phyloP scores from a whole-genome alignment of 2,113 vertebrate genomes.

The Origma solitaria region DNA sequence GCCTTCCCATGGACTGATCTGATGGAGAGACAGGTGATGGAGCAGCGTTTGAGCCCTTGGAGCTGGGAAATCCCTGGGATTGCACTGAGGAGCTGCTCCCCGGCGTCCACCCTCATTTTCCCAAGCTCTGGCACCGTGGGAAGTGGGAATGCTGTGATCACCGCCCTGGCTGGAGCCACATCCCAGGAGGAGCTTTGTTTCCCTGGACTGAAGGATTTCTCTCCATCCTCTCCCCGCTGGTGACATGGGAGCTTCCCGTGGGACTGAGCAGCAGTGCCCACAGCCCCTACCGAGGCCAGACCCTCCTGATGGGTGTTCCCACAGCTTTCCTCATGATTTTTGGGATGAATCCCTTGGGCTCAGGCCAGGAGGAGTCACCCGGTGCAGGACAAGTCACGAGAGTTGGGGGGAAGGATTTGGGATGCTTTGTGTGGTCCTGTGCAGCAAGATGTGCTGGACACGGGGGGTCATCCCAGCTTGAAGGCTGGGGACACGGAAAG shows the following conservation, averaged over 20 bases:
- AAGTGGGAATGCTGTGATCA: background rate
- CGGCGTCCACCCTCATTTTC: background rate
- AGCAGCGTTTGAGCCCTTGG: accelerated
- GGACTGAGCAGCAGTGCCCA: accelerated
- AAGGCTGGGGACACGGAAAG: background rate
- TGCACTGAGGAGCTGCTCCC: background rate
- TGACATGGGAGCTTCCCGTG: background rate
- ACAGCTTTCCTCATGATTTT: background rate
- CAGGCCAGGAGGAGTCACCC: accelerated
- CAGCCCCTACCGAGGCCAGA: background rate
- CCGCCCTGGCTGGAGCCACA: accelerated
- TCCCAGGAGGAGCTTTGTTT: background rate
- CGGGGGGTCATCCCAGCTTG: accelerated
- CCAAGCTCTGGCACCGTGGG: accelerated
- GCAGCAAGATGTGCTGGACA: background rate
- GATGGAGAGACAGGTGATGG: accelerated
- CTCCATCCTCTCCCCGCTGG: background rate
- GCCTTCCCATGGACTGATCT: accelerated
- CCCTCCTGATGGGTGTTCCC: background rate
- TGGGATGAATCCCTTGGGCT: background rate
- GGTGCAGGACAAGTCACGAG: background rate
- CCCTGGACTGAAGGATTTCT: background rate
- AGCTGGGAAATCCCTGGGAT: background rate
- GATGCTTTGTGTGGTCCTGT: background rate
- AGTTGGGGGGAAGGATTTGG: background rate